Evolutionary conservation across 2,888 invertebrate genomes (phyloP), one percentile per base, ranked within the genome.

Genomic region (Ornithoptera priamus): DNA sequence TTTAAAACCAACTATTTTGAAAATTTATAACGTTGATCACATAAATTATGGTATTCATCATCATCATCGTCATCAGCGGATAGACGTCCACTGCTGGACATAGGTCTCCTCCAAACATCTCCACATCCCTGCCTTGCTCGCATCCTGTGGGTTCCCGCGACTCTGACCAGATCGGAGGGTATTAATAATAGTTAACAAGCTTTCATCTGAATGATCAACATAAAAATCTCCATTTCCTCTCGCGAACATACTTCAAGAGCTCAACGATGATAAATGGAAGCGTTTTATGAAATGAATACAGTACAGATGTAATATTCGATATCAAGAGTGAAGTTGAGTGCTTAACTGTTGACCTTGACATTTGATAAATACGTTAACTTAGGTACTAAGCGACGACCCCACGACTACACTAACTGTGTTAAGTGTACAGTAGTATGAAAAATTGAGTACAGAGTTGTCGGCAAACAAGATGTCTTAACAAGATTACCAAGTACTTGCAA

Each of bases 271-370:
- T 65, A 65, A 69, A 65, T 65, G 64, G 24, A 15, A 36, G 56
- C 46, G 22, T 69, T 69, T 65, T 65, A 69, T 65, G 65, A 65
- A 60, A 65, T 69, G 65, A 69, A 56, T 50, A 50, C 30, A 30
- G 30, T 30, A 59, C 62, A 59, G 15, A 56, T 53, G 59, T 50
- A 36, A 50, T 59, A 39, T 65, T 61, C 61, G 60, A 61, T 24
- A 39, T 61, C 61, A 65, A 69, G 69, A 59, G 15, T 63, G 20
- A n/a, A 8, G 20, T 24, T 24, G 36, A 46, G 46, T 63, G 68
- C 58, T 64, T 59, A 63, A 68, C 24, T 10, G 58, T 39, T 39
- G 10, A 39, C 39, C 39, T 39, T 39, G 8, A 39, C 39, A 39
- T 39, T 39, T 39, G 39, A 39, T 39, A 39, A 39, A 39, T 39